Base-by-base conservation (phyloP, 2,797 vertebrate species). In the Galago senegalensis region DNA sequence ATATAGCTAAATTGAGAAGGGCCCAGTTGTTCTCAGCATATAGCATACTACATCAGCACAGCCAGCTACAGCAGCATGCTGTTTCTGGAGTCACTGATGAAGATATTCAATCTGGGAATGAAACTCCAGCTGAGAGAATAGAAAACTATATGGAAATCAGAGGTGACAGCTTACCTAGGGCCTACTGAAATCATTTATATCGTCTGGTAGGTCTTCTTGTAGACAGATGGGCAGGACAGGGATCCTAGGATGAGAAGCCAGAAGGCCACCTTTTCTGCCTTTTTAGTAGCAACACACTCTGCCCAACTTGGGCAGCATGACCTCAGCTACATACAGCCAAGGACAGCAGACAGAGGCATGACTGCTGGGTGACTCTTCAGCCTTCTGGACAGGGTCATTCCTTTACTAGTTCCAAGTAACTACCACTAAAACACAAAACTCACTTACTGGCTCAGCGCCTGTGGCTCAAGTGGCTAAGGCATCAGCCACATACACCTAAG, bases 341-440 rank as follows among this genome's bases (percentile, higher is more conserved):
- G 43, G 25, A 49, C 40, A 17, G 58, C 20, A 5, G 20, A 27
- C 61, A 43, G 67, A 31, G 72, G 37, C n/a, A 17, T 0, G 34
- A 80, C 49, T 14, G 69, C 80, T 37, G 25, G 29, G 31, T 27
- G 65, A 80, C 60, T 75, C 90, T 61, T 4, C n/a, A 5, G n/a
- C 63, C 92, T 75, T 75, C 25, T 58, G 11, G 65, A n/a, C 58
- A 40, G 46, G 53, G 69, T 73, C 73, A 67, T 67, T 70, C 7
- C 61, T 82, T 65, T 18, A 58, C 34, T 9, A 37, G 53, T 87
- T 40, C 72, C 29, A 56, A 1, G 23, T 84, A 87, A 69, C n/a
- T 56, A 82, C 37, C 37, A 37, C 0, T 72, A 73, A 95, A 93
- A 79, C 56, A 84, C 60, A 63, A 93, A 88, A 46, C 29, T 87